Base-by-base conservation (phyloP, 2,113 vertebrate genomes). In the Mobula birostris region DNA sequence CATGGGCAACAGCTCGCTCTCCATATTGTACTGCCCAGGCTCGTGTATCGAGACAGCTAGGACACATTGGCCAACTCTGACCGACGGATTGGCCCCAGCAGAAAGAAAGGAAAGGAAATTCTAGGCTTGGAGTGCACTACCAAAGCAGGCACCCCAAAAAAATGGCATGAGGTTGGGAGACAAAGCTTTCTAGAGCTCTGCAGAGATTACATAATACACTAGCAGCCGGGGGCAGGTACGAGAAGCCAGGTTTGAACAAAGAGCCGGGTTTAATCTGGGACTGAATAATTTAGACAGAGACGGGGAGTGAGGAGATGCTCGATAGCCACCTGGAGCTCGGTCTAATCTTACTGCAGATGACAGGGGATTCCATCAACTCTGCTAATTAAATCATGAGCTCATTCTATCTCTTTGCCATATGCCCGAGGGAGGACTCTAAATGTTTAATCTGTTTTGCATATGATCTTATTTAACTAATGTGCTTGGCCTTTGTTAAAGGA, bases 401-500 rank as follows among this genome's bases (percentile, higher is more conserved):
- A 5, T 61, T 90, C 12, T 12, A 72, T 72, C n/a, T 79, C 77
- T 36, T 88, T 88, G 85, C 85, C 61, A 90, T n/a, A 66, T 8
- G 61, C 61, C 85, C n/a, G 14, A 19, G 85, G 9, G 29, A 68
- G 29, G 5, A 12, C 58, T 66, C n/a, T 90, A 90, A 90, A 90
- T 90, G 85, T 90, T 68, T 90, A 90, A 90, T 90, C n/a, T 90
- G 61, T 32, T 90, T 32, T 90, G 85, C 63, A 68, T 90, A 32
- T n/a, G 61, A 90, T 90, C 85, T 68, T 68, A 90, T 90, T 90
- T 90, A 90, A 90, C 29, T 90, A 90, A 90, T 90, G 85, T n/a
- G 32, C 63, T 90, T 66, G 85, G 85, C 61, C 61, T 90, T 90
- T 90, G 85, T 90, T 32, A 0, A 74, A n/a, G 85, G 85, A 90